These are phyloP conservation scores for Seladonia tumulorum DNA, from an alignment of 2,888 invertebrate species.

Conservation along the genomic window DNA sequence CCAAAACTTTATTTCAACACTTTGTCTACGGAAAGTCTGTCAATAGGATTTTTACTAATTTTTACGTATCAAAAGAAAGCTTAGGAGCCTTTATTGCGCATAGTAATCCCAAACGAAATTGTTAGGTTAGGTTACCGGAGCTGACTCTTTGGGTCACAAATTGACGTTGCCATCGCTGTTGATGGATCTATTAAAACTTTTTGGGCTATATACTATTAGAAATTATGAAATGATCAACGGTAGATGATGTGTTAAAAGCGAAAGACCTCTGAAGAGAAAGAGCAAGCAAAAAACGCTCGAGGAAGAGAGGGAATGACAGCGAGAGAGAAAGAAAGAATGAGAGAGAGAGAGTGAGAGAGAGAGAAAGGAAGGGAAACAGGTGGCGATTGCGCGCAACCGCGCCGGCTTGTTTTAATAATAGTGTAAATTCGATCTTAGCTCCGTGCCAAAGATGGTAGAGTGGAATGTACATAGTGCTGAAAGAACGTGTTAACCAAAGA, in stretches of 20 bases:
- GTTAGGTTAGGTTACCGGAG: not conserved
- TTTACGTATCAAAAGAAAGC: not conserved
- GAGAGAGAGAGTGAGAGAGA: not conserved
- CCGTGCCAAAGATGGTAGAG: slow-evolving; percentile 82
- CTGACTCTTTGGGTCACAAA: not conserved
- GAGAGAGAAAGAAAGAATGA: not conserved
- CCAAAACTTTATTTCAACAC: not conserved
- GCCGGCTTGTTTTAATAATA: slow-evolving; percentile 47
- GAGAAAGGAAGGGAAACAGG: slow-evolving; percentile 12
- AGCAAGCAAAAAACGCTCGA: not conserved
- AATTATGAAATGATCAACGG: not conserved
- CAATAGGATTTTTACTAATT: not conserved
- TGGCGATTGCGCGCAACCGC: slow-evolving; percentile 22
- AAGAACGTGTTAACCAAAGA: slow-evolving; percentile 79
- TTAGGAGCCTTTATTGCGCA: not conserved
- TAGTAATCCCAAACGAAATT: not conserved
- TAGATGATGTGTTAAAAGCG: not conserved
- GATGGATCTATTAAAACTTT: not conserved
- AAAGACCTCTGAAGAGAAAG: not conserved
- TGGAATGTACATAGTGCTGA: slow-evolving; percentile 70
- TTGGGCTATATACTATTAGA: not conserved
- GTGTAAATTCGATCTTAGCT: slow-evolving; percentile 70
- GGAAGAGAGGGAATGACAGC: not conserved
- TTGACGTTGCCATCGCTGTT: not conserved
- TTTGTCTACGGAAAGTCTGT: not conserved